These are phyloP conservation scores for Ips nitidus DNA, from an alignment of 1,140 invertebrate genomes.

Conservation along the genomic window DNA sequence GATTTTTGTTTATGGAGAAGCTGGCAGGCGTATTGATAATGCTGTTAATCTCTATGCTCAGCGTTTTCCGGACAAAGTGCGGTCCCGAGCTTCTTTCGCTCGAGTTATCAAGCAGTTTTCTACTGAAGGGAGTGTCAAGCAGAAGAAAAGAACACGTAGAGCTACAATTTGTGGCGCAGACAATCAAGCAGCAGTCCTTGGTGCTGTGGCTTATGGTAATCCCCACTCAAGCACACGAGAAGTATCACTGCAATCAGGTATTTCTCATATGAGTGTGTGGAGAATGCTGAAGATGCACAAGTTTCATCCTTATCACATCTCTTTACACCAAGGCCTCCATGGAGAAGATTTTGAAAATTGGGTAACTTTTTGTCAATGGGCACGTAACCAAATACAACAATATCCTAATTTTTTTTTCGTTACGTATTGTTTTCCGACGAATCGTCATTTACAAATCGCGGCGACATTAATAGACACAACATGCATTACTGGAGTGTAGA, in stretches of 20 bases:
- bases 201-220: conserved; percentile 6
- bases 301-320: conserved; percentile 10
- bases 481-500: conserved; percentile 39
- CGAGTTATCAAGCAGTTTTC: conserved; percentile 1
- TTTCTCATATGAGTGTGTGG: conserved; percentile 11
- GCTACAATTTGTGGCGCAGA: not conserved
- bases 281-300: not conserved
- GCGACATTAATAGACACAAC: conserved; percentile 45
- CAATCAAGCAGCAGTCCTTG: conserved; percentile 5
- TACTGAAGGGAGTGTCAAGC: not conserved
- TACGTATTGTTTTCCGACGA: conserved; percentile 40
- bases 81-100: not conserved
- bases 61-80: not conserved
- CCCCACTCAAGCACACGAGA: not conserved
- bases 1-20: conserved; percentile 3
- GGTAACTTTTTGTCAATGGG: conserved; percentile 5
- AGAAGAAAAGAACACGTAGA: conserved; percentile 3
- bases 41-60: no score
- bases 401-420: conserved; percentile 33
- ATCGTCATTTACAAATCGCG: conserved; percentile 42
- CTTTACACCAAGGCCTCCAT: not conserved
- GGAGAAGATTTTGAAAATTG: conserved; percentile 1
- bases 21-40: not conserved
- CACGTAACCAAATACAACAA: conserved; percentile 9
- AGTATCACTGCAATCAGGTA: not conserved